Base-by-base conservation (phyloP, 2,113 vertebrate species). In the Dunckerocampus dactyliophorus region DNA sequence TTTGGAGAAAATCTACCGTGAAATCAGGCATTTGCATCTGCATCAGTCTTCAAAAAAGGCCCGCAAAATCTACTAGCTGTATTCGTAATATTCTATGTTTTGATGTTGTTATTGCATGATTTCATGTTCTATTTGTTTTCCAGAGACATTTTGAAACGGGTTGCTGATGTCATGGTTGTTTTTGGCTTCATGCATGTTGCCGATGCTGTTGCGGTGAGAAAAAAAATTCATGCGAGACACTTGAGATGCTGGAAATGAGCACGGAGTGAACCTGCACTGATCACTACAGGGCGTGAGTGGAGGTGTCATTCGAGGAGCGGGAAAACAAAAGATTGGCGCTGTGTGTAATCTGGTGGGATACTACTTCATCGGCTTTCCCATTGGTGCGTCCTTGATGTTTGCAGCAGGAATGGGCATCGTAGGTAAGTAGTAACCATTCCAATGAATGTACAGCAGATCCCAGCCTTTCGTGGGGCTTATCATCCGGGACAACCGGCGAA, bases 271-370 rank as follows among this genome's bases (percentile, higher is more conserved):
- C 22, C 0, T 54, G 9, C 42, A 47, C 67, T 59, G 48, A 4
- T 34, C 1, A 54, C 13, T 1, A 0, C 82, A 97, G 94, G 82
- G 76, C 0, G 81, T 93, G 52, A 81, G 80, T 2, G 78, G 92
- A 0, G 93, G 94, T 1, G 80, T 96, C 42, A 73, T 95, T 34
- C 87, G 93, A 78, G 94, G 95, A 31, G 80, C 87, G 0, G 94
- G 95, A 34, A 94, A 90, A 82, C 94, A 95, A 66, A 65, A 87
- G 56, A 71, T 96, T 0, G 94, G 95, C 0, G 94, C 95, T 37
- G 55, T 92, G n/a, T 85, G 90, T 67, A 94, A 94, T 0, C 75
- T 90, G 0, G 5, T 93, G n/a, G 79, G 88, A 52, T 94, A 91
- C 72, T 96, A 98, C 0, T 57, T 86, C 0, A 65, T 94, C 1